Conservation (phyloP, 2,113 vertebrate species). For the mouse (Mus musculus) region DNA sequence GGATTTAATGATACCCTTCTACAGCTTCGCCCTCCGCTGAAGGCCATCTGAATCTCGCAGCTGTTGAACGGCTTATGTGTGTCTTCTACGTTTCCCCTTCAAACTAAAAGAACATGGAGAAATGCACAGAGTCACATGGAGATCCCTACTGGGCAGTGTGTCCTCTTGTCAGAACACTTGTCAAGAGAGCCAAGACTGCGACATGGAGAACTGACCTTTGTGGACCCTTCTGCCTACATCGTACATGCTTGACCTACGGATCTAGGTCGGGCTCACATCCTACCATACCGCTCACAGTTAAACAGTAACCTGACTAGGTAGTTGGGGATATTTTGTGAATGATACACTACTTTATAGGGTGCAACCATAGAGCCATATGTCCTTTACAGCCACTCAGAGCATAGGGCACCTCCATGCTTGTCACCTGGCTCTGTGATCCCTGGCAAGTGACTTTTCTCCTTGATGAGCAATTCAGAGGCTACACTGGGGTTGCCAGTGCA, state of each 20-base stretch:
- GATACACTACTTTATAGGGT: background rate
- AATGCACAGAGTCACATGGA: background rate
- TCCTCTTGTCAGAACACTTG: background rate
- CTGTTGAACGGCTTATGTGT: background rate
- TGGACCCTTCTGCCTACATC: background rate
- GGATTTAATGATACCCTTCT: constrained; percentile 31
- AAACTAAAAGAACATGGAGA: background rate
- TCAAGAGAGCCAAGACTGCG: background rate
- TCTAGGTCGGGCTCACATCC: background rate
- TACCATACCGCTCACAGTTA: background rate
- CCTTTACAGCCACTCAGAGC: background rate
- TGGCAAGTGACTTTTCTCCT: background rate
- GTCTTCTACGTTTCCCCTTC: background rate
- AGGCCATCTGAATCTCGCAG: background rate
- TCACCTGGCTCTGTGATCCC: constrained; percentile 2
- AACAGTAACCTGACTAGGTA: background rate
- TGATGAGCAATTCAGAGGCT: background rate
- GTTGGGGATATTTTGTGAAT: background rate
- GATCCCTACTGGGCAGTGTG: background rate
- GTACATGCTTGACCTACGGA: background rate
- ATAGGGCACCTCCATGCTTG: background rate
- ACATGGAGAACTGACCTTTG: background rate
- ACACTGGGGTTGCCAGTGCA: background rate
- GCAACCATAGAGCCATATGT: background rate
- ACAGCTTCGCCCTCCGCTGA: background rate